Evolutionary conservation across 2,113 vertebrate genomes (phyloP).

Genomic region (Pedetes capensis): DNA sequence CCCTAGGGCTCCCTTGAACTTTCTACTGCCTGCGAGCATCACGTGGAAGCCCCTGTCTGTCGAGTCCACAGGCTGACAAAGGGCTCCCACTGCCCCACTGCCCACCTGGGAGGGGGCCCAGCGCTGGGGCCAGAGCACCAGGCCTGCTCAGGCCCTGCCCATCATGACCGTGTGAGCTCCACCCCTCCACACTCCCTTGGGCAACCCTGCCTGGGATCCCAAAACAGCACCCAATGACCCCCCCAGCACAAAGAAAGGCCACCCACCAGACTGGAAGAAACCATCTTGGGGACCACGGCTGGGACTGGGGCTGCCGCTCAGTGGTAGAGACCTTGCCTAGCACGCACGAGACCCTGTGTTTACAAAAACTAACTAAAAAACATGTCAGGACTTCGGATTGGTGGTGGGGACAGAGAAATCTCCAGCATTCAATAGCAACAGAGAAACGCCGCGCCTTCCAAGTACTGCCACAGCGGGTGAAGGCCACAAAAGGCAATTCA

Average conservation of each 20-base stretch:
- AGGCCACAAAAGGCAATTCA: neutral
- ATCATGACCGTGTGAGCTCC: neutral
- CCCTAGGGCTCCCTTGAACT: neutral
- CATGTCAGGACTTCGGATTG: neutral
- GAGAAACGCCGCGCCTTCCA: rapidly evolving
- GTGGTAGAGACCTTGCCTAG: neutral
- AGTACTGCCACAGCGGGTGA: rapidly evolving
- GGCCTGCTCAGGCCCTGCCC: neutral
- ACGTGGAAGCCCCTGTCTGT: neutral
- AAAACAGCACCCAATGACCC: neutral
- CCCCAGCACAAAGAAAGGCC: neutral
- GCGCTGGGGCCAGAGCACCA: neutral
- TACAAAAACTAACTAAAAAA: neutral
- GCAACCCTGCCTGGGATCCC: no score
- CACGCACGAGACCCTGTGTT: neutral
- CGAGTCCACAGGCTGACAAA: neutral
- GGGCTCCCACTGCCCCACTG: neutral
- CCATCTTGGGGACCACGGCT: neutral
- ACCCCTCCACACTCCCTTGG: neutral
- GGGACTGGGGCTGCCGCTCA: neutral
- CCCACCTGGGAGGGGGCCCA: rapidly evolving
- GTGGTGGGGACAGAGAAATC: neutral
- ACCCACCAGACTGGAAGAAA: neutral
- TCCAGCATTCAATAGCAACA: neutral
- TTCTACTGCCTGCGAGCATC: neutral